These are phyloP conservation scores for Luperina nickerlii DNA, from an alignment of 2,888 invertebrate species.

Conservation along the genomic window DNA sequence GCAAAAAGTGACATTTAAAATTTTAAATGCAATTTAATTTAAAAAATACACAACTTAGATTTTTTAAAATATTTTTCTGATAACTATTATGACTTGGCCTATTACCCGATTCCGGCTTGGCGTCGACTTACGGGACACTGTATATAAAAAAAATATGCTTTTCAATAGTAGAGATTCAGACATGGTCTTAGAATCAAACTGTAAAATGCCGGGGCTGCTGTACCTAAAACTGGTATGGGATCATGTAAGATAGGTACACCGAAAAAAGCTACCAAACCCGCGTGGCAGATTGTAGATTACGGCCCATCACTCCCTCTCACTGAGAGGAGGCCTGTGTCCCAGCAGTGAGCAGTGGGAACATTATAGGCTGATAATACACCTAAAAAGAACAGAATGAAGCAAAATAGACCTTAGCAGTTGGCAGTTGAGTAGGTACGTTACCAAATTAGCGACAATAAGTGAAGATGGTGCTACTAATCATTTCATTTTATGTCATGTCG, in stretches of 20 bases:
- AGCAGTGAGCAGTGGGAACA: too few species aligned
- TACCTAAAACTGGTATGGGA: background rate
- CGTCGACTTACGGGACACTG: too few species aligned
- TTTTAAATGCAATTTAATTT: too few species aligned
- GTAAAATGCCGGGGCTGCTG: background rate
- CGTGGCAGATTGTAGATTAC: background rate
- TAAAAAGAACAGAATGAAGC: background rate
- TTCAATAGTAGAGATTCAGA: background rate
- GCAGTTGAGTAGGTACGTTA: background rate
- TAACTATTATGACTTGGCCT: too few species aligned
- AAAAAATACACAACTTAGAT: too few species aligned
- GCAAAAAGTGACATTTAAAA: too few species aligned
- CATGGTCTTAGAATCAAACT: background rate
- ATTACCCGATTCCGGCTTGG: too few species aligned
- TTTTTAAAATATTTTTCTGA: too few species aligned
- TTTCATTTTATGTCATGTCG: background rate
- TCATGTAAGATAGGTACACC: too few species aligned
- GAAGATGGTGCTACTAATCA: background rate
- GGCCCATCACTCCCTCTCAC: background rate
- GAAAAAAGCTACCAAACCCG: background rate
- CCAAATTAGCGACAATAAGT: background rate
- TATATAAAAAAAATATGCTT: background rate
- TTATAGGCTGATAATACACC: too few species aligned
- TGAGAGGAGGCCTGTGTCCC: background rate
- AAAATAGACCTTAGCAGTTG: background rate